Evolutionary conservation across 2,113 vertebrate species (phyloP).

Genomic region (Carassius carassius): DNA sequence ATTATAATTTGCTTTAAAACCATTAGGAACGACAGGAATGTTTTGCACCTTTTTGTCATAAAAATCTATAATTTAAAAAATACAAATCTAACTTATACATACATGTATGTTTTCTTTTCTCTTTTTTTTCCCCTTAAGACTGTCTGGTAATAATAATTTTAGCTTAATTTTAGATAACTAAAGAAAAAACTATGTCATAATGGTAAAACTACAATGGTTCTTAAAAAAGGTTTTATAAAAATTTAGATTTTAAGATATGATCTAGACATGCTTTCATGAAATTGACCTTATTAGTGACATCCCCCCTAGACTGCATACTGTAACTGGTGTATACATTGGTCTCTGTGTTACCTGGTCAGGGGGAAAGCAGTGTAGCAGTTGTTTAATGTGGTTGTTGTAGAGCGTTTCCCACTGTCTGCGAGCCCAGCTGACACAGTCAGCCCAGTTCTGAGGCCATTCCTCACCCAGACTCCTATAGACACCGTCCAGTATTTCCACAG

Average conservation of each 20-base stretch:
- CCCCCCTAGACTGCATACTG: not conserved
- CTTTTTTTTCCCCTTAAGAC: too few species aligned
- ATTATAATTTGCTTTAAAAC: not conserved
- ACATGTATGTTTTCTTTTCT: too few species aligned
- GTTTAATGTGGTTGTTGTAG: conserved; percentile 72
- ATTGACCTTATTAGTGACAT: not conserved
- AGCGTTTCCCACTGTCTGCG: conserved; percentile 75
- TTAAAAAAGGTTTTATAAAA: too few species aligned
- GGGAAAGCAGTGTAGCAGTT: conserved; percentile 79
- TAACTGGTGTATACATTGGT: conserved; percentile 6
- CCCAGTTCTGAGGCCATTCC: conserved; percentile 69
- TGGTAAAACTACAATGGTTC: too few species aligned
- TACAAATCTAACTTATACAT: too few species aligned
- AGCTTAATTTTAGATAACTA: too few species aligned
- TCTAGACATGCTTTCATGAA: not conserved
- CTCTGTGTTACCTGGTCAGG: conserved; percentile 64
- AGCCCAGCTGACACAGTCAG: conserved; percentile 81
- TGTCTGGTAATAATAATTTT: too few species aligned
- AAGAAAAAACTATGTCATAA: too few species aligned
- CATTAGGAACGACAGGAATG: too few species aligned
- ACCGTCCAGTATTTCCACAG: conserved; percentile 70
- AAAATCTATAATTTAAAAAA: too few species aligned
- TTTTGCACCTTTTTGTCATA: too few species aligned
- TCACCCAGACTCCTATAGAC: conserved; percentile 67
- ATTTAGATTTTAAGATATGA: not conserved